Evolutionary conservation across 2,113 vertebrate species (phyloP).

Genomic region (Zonotrichia leucophrys): DNA sequence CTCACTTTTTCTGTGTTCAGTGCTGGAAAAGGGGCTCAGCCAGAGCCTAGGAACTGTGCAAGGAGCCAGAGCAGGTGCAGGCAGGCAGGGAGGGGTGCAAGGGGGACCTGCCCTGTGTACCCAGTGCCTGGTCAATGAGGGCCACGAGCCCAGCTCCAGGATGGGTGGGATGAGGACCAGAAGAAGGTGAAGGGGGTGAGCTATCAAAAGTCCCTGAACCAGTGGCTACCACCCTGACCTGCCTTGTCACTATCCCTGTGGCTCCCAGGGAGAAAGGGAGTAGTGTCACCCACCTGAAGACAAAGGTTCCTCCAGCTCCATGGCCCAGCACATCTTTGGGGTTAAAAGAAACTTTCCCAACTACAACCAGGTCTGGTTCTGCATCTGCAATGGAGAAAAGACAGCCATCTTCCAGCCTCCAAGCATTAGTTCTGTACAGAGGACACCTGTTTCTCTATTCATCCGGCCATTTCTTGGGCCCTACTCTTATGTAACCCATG

Average conservation of each 20-base stretch:
- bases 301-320: constrained; percentile 90
- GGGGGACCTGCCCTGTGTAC: neutral
- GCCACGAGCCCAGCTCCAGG: neutral
- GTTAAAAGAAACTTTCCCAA: constrained; percentile 94
- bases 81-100: rapidly evolving
- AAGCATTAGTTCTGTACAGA: neutral
- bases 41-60: rapidly evolving
- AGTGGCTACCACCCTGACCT: neutral
- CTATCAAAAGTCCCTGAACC: neutral
- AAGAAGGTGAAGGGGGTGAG: neutral
- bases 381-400: neutral
- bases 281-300: constrained; percentile 83
- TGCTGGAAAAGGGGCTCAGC: neutral
- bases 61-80: neutral
- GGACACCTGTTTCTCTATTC: neutral
- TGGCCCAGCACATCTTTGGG: constrained; percentile 87
- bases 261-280: neutral
- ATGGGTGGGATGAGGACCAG: neutral
- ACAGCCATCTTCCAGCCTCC: neutral
- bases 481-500: neutral
- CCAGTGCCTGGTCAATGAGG: neutral
- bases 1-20: neutral
- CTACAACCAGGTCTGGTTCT: constrained; percentile 71
- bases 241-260: rapidly evolving
- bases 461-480: neutral